Base-by-base conservation (phyloP, 2,888 invertebrate species). In the Punctoribates punctum region DNA sequence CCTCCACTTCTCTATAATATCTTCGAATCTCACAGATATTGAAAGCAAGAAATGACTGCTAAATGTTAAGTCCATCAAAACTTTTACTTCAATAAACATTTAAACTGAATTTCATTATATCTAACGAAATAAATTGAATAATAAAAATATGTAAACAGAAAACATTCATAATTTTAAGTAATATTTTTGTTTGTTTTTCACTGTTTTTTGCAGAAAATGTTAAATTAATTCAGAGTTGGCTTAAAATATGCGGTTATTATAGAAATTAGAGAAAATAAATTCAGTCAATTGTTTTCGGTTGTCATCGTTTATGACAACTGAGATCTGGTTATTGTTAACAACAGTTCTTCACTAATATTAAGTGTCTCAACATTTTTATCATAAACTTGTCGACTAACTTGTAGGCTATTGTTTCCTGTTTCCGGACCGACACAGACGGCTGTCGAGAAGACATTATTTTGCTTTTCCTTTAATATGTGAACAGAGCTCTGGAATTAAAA, bases 401-500 rank as follows among this genome's bases (percentile, higher is more conserved):
- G 67, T 67, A 67, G 67, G 67, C 38, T 67, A 67, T 67, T 67
- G 67, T 67, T 67, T 67, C 67, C 67, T 67, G 67, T 38, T 67
- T 67, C 67, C 67, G 34, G 67, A 67, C 34, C 34, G 29, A 34
- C 67, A 67, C 67, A 34, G 34, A 38, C 27, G 38, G 34, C 67
- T 67, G 34, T 34, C 25, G 62, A 34, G 20, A 34, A 54, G 29
- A n/a, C 67, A 67, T 67, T 67, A 67, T 67, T 67, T 38, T 38
- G 20, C 67, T 38, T 17, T 67, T 62, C 34, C 34, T 38, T 38
- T 67, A 67, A 67, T 67, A 67, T 60, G 20, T 67, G 34, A 67
- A 67, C 67, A 38, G 11, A 20, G 5, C 1, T n/a, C 3, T 25
- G 60, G 17, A 38, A 20, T 67, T 17, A 67, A 67, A 38, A 67